Evolutionary conservation across 1,140 invertebrate genomes (phyloP), one percentile per base, ranked within the genome.

Genomic region (Littorina saxatilis): DNA sequence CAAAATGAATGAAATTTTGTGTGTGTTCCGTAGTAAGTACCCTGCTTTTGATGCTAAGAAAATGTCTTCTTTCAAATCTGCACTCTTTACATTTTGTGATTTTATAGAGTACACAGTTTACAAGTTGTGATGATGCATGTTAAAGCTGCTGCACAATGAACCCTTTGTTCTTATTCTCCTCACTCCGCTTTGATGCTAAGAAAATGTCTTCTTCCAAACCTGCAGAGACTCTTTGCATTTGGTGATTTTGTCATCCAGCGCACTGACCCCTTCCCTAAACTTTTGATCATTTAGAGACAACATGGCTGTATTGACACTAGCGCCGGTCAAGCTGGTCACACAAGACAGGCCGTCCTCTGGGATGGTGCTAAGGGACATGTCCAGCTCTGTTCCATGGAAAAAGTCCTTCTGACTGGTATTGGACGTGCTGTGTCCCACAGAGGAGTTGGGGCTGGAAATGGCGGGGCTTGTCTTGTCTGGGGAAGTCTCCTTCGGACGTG

Each of bases 201-300:
- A 83, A n/a, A 89, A 82, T 84, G 85, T 87, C 27, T 82, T 86
- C 75, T 89, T 89, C n/a, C 86, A 88, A 77, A 83, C 84, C 74
- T 87, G 85, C 43, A 90, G 79, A 40, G 87, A 84, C 52, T 87
- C 61, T 40, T 88, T 87, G 5, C 89, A 52, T 43, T 86, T 85
- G 13, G 88, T 79, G 52, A 91, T 91, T 77, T 89, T 90, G 15
- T 85, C 86, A 81, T 91, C 90, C 32, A 91, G 77, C 11, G 83
- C 84, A 20, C 87, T 87, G 52, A 91, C 86, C 15, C 87, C 88
- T 40, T 83, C 85, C 32, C 84, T 74, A 66, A 91, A 91, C 50
- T 86, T 82, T 1, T 63, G 75, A 66, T 91, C 87, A 81, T 89
- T 87, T 9, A 87, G 70, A 15, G 85, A 83, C 17, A 84, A 79